Base-by-base conservation (phyloP, 2,888 invertebrate genomes). In the Heliconius cydno region DNA sequence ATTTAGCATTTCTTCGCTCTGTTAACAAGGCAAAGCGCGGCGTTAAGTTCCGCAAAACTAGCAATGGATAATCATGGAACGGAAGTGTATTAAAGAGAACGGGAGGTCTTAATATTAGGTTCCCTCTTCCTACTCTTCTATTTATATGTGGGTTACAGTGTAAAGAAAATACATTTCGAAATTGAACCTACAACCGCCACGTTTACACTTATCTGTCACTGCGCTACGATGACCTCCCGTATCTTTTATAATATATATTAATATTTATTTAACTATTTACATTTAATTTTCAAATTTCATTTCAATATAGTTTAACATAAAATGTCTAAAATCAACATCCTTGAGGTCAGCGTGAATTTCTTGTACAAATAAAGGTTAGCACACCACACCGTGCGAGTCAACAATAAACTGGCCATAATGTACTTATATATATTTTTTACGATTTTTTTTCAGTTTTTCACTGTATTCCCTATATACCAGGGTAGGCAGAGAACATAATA, bases 361-460 rank as follows among this genome's bases (percentile, higher is more conserved):
- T 78, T 80, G 70, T 68, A 80, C 83, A 85, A 84, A 90, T 88
- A 88, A 86, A 81, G 88, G 89, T 88, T 78, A 77, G 72, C 76
- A 72, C 77, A 60, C 75, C 76, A 71, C 77, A 67, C 77, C 28
- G 70, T 38, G 41, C 60, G 70, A 38, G 63, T 77, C 63, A 46
- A 70, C 25, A 46, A n/a, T 13, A 52, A 25, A 5, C 66, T 81
- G 66, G 34, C 76, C 76, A 81, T 79, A 57, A 28, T 60, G 15
- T n/a, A 46, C 15, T 46, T 52, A 19, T 22, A 19, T 22, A 6
- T 19, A 1, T 46, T 3, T 52, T 52, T 52, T 7, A 7, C 19
- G 0, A 7, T 52, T 52, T 22, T 52, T 52, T 52, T 22, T 9
- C 19, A 15, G 15, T 5, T 52, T 52, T 12, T 1, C 52, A 19